These are phyloP conservation scores for Phengaris arion DNA, from an alignment of 2,888 invertebrate species.

Conservation along the genomic window DNA sequence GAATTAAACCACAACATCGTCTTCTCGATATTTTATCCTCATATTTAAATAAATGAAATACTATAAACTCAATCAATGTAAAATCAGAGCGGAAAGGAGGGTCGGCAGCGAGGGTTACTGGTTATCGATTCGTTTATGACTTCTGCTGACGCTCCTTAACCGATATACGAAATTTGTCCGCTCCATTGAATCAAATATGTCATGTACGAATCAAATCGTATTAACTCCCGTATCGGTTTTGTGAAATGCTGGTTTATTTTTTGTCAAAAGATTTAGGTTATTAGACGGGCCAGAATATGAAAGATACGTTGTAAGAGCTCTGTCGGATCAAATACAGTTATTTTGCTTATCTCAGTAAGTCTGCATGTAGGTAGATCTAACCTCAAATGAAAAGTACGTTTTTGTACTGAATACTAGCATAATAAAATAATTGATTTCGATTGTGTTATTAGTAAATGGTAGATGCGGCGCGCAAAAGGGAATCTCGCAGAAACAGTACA, in stretches of 20 bases:
- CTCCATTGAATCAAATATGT: slow-evolving; percentile 34
- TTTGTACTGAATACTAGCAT: no score
- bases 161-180: slow-evolving; percentile 39
- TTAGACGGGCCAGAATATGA: not conserved
- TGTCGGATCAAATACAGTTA: not conserved
- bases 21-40: not conserved
- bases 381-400: no score
- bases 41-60: slow-evolving; percentile 64
- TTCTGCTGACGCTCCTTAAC: slow-evolving; percentile 64
- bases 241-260: slow-evolving; percentile 4
- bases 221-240: not conserved
- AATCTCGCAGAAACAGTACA: no score
- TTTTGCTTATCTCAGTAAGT: no score
- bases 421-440: no score
- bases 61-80: slow-evolving; percentile 77
- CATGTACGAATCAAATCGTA: slow-evolving; percentile 13
- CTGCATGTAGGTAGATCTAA: no score
- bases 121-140: slow-evolving; percentile 76
- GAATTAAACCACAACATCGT: not conserved
- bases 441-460: no score
- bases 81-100: slow-evolving; percentile 78
- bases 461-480: no score
- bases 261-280: slow-evolving; percentile 24
- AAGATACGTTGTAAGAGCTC: not conserved
- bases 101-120: slow-evolving; percentile 72